Conservation (phyloP, 2,888 invertebrate species). For the Neocrepidodera transversa region DNA sequence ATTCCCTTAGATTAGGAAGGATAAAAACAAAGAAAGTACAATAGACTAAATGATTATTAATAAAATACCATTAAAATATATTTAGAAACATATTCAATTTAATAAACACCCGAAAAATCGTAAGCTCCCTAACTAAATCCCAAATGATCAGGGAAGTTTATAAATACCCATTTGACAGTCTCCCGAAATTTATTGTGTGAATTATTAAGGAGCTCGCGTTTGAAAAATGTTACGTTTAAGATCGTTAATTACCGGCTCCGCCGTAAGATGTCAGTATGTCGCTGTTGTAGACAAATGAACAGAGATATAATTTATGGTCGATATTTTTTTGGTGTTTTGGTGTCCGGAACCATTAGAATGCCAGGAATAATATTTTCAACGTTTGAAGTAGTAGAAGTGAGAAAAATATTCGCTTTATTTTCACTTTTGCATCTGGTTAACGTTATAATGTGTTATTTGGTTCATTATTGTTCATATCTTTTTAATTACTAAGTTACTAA, state of each 20-base stretch:
- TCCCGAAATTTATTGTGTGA: slow-evolving; percentile 60
- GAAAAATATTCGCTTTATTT: slow-evolving; percentile 24
- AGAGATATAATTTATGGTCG: slow-evolving; percentile 57
- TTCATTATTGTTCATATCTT: no score
- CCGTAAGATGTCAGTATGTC: slow-evolving; percentile 58
- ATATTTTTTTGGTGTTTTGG: slow-evolving; percentile 42
- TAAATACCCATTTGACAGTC: slow-evolving; percentile 56
- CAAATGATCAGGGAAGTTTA: slow-evolving; percentile 39
- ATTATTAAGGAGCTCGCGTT: slow-evolving; percentile 58
- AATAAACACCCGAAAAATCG: background rate
- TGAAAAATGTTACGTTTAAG: slow-evolving; percentile 61
- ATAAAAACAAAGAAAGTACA: background rate
- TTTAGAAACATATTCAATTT: no score
- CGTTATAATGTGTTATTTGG: slow-evolving; percentile 23
- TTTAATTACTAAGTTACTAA: no score
- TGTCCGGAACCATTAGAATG: slow-evolving; percentile 32
- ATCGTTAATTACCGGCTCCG: slow-evolving; percentile 61
- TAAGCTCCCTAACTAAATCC: background rate
- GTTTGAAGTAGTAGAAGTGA: slow-evolving; percentile 19
- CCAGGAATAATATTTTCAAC: slow-evolving; percentile 39
- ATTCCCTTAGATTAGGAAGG: background rate
- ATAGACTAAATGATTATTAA: background rate
- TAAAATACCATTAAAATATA: no score
- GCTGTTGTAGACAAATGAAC: slow-evolving; percentile 60
- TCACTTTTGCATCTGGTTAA: slow-evolving; percentile 19